Conservation (phyloP, 1,140 invertebrate genomes). For the Megathymus violae region DNA sequence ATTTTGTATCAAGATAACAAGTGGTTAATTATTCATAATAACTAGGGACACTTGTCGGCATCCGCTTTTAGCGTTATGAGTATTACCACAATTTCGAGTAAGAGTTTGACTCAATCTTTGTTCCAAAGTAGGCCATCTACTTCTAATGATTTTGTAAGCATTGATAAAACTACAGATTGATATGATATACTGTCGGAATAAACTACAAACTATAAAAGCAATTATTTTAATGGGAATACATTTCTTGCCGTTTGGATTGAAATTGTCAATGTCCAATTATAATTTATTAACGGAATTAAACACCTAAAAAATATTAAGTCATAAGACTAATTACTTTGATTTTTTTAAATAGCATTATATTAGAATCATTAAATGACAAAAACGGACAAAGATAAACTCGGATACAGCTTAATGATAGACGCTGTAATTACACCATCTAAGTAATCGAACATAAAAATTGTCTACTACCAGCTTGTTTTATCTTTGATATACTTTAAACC, state of each 20-base stretch:
- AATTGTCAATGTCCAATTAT: too few species aligned
- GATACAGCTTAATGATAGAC: too few species aligned
- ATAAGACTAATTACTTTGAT: too few species aligned
- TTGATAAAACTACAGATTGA: slow-evolving; percentile 52
- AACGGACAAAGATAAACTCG: too few species aligned
- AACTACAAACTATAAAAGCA: too few species aligned
- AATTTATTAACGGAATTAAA: too few species aligned
- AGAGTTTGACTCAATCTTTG: slow-evolving; percentile 73
- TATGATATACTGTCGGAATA: slow-evolving; percentile 21
- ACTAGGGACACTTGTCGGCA: slow-evolving; percentile 4
- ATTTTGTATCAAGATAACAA: too few species aligned
- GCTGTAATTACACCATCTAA: slow-evolving; percentile 16
- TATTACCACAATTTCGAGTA: slow-evolving; percentile 56
- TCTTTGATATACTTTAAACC: slow-evolving; percentile 7
- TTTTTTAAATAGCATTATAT: too few species aligned
- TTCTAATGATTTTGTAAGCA: slow-evolving; percentile 70
- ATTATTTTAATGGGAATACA: too few species aligned
- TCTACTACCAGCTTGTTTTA: not conserved
- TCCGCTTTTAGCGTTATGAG: slow-evolving; percentile 22
- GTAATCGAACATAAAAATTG: not conserved
- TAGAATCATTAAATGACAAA: too few species aligned
- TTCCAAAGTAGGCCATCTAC: slow-evolving; percentile 68
- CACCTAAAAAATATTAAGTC: too few species aligned
- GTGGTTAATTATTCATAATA: slow-evolving; percentile 7
- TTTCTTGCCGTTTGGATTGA: too few species aligned